Base-by-base conservation (phyloP, 2,888 invertebrate genomes). In the Parascotia fuliginaria region DNA sequence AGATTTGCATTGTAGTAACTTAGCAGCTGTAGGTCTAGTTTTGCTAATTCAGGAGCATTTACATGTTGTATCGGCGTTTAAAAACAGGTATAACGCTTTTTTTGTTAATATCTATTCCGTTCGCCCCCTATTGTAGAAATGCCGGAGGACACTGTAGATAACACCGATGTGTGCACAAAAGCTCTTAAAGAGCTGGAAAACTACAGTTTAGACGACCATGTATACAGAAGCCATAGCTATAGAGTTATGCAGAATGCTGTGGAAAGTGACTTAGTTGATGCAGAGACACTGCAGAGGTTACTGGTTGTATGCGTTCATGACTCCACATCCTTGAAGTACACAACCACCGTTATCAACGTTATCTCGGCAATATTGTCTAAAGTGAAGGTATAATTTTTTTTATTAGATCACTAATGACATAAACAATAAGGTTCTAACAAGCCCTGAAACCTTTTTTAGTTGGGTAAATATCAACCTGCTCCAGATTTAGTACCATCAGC, bases 221-320 rank as follows among this genome's bases (percentile, higher is more conserved):
- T 63, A 19, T 24, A 48, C 31, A 72, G 69, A 53, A 37, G 40
- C 11, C 64, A 74, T 38, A 66, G 74, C 49, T 84, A 81, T 53
- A 57, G 65, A 32, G 50, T 52, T 15, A 55, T 88, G 14, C 60
- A 71, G 42, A 71, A 65, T 46, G 65, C 61, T 11, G 53, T 87
- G 42, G 69, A 81, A 9, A 70, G 52, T 12, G 67, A 65, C 12
- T 54, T 50, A 9, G 16, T 84, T 12, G 63, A 62, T 16, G 29
- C 52, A 28, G 27, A 63, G 6, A 49, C 66, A 15, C 33, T 81
- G 2, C 60, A 82, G 27, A 79, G 76, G 48, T 49, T 89, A 32
- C 36, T 87, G 13, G 60, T 64, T 13, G 50, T 85, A 44, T 87
- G 85, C 64, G 58, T 70, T 14, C 70, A 71, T 29, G 83, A 84